These are phyloP conservation scores for Doris montereyensis DNA, from an alignment of 2,888 invertebrate genomes.

Conservation along the genomic window DNA sequence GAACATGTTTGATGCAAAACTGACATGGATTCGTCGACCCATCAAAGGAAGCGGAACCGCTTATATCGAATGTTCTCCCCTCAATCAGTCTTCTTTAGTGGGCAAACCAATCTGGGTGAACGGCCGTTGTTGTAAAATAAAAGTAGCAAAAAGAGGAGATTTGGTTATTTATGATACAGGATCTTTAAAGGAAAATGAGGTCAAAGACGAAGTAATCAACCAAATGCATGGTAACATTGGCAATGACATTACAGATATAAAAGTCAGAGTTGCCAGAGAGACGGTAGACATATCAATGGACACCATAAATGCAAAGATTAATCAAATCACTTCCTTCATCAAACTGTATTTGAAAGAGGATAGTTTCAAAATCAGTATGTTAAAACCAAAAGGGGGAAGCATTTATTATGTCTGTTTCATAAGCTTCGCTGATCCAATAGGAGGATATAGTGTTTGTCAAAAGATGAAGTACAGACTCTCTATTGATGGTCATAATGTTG, in stretches of 20 bases:
- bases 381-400: neutral
- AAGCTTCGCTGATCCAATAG: conserved; percentile 34
- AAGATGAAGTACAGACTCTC: neutral
- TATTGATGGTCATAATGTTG: conserved; percentile 33
- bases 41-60: conserved; percentile 47
- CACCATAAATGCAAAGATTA: no score
- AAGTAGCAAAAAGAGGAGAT: neutral
- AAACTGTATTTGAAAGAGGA: no score
- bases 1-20: conserved; percentile 47
- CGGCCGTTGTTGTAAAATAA: neutral
- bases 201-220: conserved; percentile 8
- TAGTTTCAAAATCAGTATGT: neutral
- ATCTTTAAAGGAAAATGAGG: conserved; percentile 4
- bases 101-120: neutral
- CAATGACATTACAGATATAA: no score
- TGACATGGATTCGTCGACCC: conserved; percentile 55
- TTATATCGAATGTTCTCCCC: conserved; percentile 32
- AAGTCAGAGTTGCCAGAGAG: no score
- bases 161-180: conserved; percentile 31
- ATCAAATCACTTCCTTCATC: no score
- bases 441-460: conserved; percentile 35
- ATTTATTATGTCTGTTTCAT: neutral
- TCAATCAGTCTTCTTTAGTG: conserved; percentile 9
- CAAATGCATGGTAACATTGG: no score
- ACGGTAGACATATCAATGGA: no score